Base-by-base conservation (phyloP, 2,888 invertebrate genomes). In the Amphipoea oculea region DNA sequence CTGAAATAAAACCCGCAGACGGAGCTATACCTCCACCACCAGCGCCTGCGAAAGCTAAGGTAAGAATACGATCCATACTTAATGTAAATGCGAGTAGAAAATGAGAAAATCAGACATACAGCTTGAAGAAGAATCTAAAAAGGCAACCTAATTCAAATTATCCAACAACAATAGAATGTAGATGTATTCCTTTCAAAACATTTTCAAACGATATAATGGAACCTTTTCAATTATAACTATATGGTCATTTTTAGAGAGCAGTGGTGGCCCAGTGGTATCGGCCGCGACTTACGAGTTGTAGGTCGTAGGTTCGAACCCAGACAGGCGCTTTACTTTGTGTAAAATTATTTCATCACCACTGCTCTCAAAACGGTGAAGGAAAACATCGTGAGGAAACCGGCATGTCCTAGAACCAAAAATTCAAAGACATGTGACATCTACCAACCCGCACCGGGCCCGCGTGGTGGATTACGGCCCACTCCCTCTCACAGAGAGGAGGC, bases 11-110 rank as follows among this genome's bases (percentile, higher is more conserved):
- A 78, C 95, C 95, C 0, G 82, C 95, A 11, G 96, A 96, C 82
- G 97, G 97, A 11, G 96, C 96, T 7, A 92, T 97, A 77, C 97
- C 96, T 0, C 97, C 97, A 0, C 97, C 97, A 2, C 96, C 97
- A 5, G 90, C 93, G 3, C 86, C 93, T 48, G 90, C 89, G 3
- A 97, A 97, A 86, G 88, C 94, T 73, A 96, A 96, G 94, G 96
- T 96, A 89, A 81, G 48, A 3, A 45, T 4, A 17, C 4, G 7
- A 65, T 40, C 20, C 20, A 40, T 65, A 40, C 4, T 29, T 29
- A 12, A 20, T 40, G 5, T 40, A 36, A 63, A 7, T 63, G 63
- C 7, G 14, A 63, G 23, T 23, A 23, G 23, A 54, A 54, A 29
- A n/a, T n/a, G n/a, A n/a, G n/a, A n/a, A n/a, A n/a, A 62, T 62